Conservation (phyloP, 1,140 invertebrate species). For the Atta texana region DNA sequence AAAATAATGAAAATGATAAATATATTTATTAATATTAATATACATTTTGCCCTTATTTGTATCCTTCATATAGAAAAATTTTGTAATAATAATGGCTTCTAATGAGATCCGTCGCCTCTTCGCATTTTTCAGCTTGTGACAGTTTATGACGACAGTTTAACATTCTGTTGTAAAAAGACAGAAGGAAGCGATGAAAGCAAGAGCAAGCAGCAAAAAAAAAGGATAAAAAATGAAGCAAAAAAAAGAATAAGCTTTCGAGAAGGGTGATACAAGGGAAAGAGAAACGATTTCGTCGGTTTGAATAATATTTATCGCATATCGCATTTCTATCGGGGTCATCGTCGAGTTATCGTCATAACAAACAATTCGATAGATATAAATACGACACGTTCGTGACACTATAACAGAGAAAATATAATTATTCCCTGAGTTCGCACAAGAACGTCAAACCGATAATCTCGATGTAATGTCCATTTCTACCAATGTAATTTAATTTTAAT, state of each 20-base stretch:
- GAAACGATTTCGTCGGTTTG: constrained; percentile 35
- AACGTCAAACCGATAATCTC: background rate
- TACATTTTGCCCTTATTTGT: no score
- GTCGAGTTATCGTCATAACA: background rate
- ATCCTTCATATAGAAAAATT: no score
- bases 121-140: background rate
- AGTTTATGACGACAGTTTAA: constrained; percentile 36
- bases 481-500: no score
- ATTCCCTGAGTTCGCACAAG: background rate
- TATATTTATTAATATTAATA: background rate
- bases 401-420: background rate
- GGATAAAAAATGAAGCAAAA: constrained; percentile 17
- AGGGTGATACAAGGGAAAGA: background rate
- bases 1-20: background rate
- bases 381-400: background rate
- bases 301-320: constrained; percentile 55
- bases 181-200: constrained; percentile 31
- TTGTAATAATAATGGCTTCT: no score
- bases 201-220: background rate
- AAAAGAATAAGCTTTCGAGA: background rate
- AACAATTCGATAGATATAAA: background rate
- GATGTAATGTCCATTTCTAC: background rate
- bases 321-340: background rate
- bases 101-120: no score
- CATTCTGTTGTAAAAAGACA: constrained; percentile 52